Base-by-base conservation (phyloP, 2,888 invertebrate genomes). In the Vanessa cardui region DNA sequence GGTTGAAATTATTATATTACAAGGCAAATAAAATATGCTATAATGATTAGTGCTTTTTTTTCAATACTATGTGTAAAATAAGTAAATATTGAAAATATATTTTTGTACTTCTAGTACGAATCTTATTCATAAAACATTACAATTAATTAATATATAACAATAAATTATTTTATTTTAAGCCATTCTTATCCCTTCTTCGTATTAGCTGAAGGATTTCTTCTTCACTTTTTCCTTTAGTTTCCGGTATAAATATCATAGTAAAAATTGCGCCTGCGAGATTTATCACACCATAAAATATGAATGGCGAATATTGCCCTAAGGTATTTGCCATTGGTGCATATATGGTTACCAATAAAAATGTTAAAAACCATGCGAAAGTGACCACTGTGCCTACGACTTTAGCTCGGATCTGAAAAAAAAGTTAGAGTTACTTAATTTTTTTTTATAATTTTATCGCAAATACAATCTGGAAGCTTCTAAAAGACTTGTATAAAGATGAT, bases 221-320 rank as follows among this genome's bases (percentile, higher is more conserved):
- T 33, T 86, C 79, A 46, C 78, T 81, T 73, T 82, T 84, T 1
- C 85, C 86, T 71, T 82, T 89, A 0, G 90, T 90, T 72, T 91
- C 90, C 0, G 89, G 87, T 5, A 90, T 73, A 39, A 81, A 77
- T 26, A 85, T 58, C 9, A 83, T 62, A 12, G 80, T 77, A 9
- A 87, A 82, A 33, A 87, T 44, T 12, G 79, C 77, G 0, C 86
- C 83, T 0, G 77, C 64, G 6, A 84, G 62, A 72, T 88, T 88
- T 3, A 84, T 74, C 6, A 52, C 71, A 0, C 83, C 81, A 64
- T 82, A 90, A 44, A 82, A 71, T 73, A 83, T 83, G 71, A 88
- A 89, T 9, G 82, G 81, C 1, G 80, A 78, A 63, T 84, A 74
- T 3, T 76, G 76, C 0, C 89, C 88, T 2, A 89, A 68, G 1